Evolutionary conservation across 2,888 invertebrate species (phyloP).

Genomic region (Drosophila colorata): DNA sequence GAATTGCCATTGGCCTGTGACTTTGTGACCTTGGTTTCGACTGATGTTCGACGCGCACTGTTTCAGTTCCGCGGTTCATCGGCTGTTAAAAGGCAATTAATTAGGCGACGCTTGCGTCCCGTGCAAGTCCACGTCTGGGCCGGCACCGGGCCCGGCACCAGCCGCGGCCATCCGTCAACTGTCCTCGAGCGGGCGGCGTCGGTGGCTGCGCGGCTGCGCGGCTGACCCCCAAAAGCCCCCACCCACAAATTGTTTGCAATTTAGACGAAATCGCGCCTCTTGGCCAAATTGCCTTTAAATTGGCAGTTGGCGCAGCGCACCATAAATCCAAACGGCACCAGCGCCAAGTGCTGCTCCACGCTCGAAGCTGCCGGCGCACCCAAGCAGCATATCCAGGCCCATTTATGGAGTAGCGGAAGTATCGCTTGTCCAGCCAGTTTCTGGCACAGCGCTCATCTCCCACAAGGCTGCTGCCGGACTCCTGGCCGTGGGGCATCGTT

Average conservation of each 20-base stretch:
- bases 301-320: slow-evolving; percentile 77
- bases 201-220: slow-evolving; percentile 9
- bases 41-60: not conserved
- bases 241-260: slow-evolving; percentile 80
- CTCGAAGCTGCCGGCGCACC: slow-evolving; percentile 9
- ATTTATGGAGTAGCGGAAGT: slow-evolving; percentile 59
- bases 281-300: slow-evolving; percentile 84
- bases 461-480: slow-evolving; percentile 12
- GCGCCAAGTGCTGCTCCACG: slow-evolving; percentile 22
- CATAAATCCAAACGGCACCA: slow-evolving; percentile 66
- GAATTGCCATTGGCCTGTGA: not conserved
- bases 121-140: not conserved
- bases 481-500: slow-evolving; percentile 75
- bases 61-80: slow-evolving; percentile 10
- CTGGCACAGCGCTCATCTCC: slow-evolving; percentile 15
- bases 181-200: slow-evolving; percentile 15
- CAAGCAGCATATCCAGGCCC: slow-evolving; percentile 45
- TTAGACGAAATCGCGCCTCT: slow-evolving; percentile 81
- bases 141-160: slow-evolving; percentile 4
- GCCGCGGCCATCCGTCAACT: slow-evolving; percentile 29
- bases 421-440: slow-evolving; percentile 36
- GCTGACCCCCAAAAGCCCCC: slow-evolving; percentile 15
- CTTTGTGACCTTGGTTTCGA: not conserved
- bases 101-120: slow-evolving; percentile 17
- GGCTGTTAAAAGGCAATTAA: slow-evolving; percentile 51